Evolutionary conservation across 1,140 invertebrate genomes (phyloP).

Genomic region (Lamellibrachia luymesi): DNA sequence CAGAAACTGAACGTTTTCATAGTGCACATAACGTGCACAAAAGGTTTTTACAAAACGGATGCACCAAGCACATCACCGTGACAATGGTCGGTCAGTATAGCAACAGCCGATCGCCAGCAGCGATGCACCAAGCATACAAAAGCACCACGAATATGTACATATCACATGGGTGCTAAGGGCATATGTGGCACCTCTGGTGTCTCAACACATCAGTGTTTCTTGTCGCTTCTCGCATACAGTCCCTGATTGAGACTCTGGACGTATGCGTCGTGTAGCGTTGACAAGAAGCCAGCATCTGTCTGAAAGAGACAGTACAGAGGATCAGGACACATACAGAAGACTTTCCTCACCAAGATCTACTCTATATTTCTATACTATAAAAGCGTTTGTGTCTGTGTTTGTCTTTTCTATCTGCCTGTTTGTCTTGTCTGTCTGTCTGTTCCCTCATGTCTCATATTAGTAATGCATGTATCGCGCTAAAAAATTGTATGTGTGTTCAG

Average conservation of each 20-base stretch:
- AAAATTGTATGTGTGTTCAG: too few species aligned
- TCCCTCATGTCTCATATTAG: too few species aligned
- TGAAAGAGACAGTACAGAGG: slow-evolving; percentile 37
- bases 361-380: too few species aligned
- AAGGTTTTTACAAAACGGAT: neutral
- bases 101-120: neutral
- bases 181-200: neutral
- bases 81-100: neutral
- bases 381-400: too few species aligned
- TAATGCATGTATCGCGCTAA: too few species aligned
- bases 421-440: too few species aligned
- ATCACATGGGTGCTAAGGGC: neutral
- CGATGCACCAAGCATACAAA: neutral
- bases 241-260: slow-evolving; percentile 56
- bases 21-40: neutral
- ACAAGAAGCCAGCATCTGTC: slow-evolving; percentile 81
- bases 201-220: neutral
- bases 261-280: slow-evolving; percentile 85
- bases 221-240: neutral
- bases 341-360: neutral
- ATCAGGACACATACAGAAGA: slow-evolving; percentile 9
- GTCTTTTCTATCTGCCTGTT: too few species aligned
- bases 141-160: slow-evolving; percentile 2
- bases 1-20: neutral
- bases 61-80: neutral